These are phyloP conservation scores for Beris chalybata DNA, from an alignment of 2,888 invertebrate species.

Conservation along the genomic window DNA sequence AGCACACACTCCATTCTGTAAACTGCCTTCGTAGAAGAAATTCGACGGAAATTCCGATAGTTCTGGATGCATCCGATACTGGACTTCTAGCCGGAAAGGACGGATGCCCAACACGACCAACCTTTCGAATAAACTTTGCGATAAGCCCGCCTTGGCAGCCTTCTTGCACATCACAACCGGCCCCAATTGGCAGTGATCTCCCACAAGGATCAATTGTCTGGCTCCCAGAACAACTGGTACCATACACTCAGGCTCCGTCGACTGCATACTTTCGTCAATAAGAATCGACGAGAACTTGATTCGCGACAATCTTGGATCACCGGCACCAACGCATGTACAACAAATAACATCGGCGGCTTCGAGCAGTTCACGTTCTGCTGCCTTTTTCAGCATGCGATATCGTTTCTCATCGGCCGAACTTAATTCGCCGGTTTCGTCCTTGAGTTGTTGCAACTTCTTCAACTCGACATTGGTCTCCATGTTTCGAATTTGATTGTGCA, in stretches of 20 bases:
- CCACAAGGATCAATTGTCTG: conserved; percentile 94
- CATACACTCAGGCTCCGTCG: conserved; percentile 98
- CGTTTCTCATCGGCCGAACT: conserved; percentile 94
- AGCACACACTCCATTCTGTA: conserved; percentile 98
- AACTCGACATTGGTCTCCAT: conserved; percentile 92
- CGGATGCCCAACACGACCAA: conserved; percentile 95
- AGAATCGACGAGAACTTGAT: conserved; percentile 95
- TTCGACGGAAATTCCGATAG: conserved; percentile 97
- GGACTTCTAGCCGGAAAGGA: conserved; percentile 95
- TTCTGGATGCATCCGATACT: conserved; percentile 99
- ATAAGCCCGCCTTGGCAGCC: conserved; percentile 94
- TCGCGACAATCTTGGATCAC: conserved; percentile 89
- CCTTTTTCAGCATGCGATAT: conserved; percentile 85
- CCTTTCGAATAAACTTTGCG: conserved; percentile 95
- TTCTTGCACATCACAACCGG: conserved; percentile 99
- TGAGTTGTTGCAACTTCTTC: conserved; percentile 91
- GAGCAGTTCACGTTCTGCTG: conserved; percentile 85
- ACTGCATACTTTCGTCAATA: conserved; percentile 97
- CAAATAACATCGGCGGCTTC: conserved; percentile 99
- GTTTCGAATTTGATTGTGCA: conserved; percentile 96
- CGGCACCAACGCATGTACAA: conserved; percentile 98
- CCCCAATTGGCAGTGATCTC: conserved; percentile 98
- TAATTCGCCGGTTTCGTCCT: conserved; percentile 97
- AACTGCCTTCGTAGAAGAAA: conserved; percentile 98
- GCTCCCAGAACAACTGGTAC: conserved; percentile 98